These are phyloP conservation scores for Pyrochroa serraticornis DNA, from an alignment of 2,888 invertebrate species.

Conservation along the genomic window DNA sequence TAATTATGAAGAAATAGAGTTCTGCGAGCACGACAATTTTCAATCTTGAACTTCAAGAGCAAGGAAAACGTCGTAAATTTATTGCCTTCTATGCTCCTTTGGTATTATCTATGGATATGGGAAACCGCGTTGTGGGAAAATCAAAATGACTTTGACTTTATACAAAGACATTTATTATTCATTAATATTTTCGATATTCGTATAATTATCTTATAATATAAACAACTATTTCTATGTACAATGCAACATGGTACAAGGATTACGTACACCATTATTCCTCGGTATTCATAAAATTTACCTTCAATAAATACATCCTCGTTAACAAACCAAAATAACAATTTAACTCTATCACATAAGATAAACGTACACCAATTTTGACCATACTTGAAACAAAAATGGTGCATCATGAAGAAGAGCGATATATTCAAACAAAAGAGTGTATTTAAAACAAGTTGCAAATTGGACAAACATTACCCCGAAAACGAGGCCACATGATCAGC, in stretches of 20 bases:
- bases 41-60: too few relatives aligned
- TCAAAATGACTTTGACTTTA: conserved; percentile 34
- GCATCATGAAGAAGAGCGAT: conserved; percentile 24
- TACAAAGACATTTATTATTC: conserved; percentile 60
- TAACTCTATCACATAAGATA: conserved; percentile 51
- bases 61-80: too few relatives aligned
- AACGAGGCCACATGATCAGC: background rate
- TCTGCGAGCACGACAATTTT: too few relatives aligned
- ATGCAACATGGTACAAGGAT: conserved; percentile 58
- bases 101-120: background rate
- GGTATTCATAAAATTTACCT: conserved; percentile 47
- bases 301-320: conserved; percentile 45
- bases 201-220: conserved; percentile 58
- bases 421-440: conserved; percentile 1
- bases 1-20: too few relatives aligned
- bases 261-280: conserved; percentile 51
- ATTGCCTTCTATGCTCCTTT: too few relatives aligned
- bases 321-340: conserved; percentile 50
- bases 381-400: conserved; percentile 29
- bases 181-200: conserved; percentile 58
- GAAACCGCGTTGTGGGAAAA: background rate
- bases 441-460: background rate
- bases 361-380: conserved; percentile 38
- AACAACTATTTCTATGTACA: conserved; percentile 60
- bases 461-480: background rate